A percentile compares a stretch with the other conserved stretches of the same genome.
Evolutionary conservation across 2,113 vertebrate species (phyloP).

Genomic region (Actenoides lindsayi): DNA sequence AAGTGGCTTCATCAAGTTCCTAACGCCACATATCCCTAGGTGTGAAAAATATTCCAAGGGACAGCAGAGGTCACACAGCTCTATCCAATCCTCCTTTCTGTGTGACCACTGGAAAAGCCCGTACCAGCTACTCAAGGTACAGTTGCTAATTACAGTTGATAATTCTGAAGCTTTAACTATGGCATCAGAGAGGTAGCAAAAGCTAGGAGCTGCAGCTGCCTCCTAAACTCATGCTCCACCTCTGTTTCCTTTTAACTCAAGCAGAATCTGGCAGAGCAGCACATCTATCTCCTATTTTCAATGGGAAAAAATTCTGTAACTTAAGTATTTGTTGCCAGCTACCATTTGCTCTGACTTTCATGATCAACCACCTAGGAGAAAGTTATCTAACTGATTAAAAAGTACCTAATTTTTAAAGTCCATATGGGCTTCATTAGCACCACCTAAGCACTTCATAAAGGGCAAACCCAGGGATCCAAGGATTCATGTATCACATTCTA

Average conservation of each 20-base stretch:
- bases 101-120: neutral
- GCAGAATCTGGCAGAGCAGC: neutral
- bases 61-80: neutral
- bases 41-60: neutral
- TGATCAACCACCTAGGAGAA: neutral
- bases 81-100: neutral
- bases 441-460: neutral
- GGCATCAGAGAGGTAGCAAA: neutral
- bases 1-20: neutral
- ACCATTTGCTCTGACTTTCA: neutral
- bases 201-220: neutral
- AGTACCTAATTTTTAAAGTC: neutral
- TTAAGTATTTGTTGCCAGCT: neutral
- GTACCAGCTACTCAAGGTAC: neutral
- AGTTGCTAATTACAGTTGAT: neutral
- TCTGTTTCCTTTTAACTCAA: neutral
- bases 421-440: neutral
- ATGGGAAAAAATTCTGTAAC: neutral
- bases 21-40: neutral
- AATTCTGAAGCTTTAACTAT: neutral
- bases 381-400: neutral
- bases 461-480: neutral
- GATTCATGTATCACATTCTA: neutral
- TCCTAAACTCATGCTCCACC: neutral
- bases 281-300: neutral